phyloP scores from a whole-genome alignment of 1,140 invertebrate species.

The Branchinecta lynchi region DNA sequence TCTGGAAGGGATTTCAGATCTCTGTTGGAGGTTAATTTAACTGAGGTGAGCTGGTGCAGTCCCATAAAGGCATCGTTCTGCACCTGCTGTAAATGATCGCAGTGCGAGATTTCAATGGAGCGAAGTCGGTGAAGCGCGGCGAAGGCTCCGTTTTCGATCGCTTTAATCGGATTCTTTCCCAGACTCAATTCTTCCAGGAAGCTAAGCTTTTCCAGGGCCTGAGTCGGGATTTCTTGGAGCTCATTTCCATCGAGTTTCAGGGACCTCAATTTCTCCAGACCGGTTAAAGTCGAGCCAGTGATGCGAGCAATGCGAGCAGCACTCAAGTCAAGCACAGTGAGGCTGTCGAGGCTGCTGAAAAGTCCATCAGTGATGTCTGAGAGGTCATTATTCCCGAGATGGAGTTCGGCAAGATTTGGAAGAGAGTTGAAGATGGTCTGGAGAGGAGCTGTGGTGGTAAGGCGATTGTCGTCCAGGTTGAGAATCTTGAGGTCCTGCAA shows the following conservation, averaged over 20 bases:
- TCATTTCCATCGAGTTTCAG: background rate
- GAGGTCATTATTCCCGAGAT: background rate
- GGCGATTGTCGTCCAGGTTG: background rate
- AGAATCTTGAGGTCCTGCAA: background rate
- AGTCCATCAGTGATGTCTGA: background rate
- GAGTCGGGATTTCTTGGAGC: background rate
- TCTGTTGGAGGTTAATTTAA: background rate
- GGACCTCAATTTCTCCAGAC: background rate
- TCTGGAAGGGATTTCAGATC: background rate
- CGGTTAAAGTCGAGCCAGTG: background rate
- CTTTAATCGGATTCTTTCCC: background rate
- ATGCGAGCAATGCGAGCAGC: background rate
- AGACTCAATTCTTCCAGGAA: background rate
- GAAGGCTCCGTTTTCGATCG: background rate
- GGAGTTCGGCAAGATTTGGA: background rate
- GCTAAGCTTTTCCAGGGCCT: background rate
- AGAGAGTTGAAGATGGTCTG: background rate
- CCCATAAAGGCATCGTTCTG: background rate
- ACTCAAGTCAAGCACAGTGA: background rate
- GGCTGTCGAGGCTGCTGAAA: background rate
- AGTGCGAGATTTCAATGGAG: background rate
- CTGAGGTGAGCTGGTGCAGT: background rate
- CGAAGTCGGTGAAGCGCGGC: background rate
- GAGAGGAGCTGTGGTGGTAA: background rate
- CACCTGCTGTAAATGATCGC: background rate